phyloP scores from a whole-genome alignment of 2,888 invertebrate species.

The Tipula unca region DNA sequence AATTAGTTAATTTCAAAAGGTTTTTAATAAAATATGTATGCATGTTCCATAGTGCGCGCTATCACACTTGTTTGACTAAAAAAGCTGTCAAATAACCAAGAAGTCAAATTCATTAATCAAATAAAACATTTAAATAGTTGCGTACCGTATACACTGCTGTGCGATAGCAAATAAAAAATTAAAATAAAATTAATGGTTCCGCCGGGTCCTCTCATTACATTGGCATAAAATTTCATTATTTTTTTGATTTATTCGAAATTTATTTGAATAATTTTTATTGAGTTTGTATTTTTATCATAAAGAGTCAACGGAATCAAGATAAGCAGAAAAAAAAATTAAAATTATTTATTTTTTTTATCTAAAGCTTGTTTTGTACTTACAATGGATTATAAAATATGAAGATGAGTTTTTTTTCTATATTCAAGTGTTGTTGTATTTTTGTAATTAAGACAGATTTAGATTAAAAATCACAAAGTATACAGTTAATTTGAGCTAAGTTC shows the following conservation, averaged over 20 bases:
- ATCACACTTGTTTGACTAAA: background rate
- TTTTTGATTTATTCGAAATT: background rate
- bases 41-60: background rate
- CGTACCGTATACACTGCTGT: background rate
- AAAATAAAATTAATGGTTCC: slow-evolving; percentile 1
- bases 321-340: background rate
- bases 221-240: background rate
- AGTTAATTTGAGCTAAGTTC: background rate
- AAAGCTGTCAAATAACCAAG: background rate
- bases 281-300: background rate
- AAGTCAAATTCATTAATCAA: background rate
- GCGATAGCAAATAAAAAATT: background rate
- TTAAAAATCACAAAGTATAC: background rate
- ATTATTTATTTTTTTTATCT: background rate
- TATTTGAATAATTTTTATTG: background rate
- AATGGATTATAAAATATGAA: background rate
- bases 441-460: background rate
- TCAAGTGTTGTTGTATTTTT: background rate
- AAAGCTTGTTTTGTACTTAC: background rate
- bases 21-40: too few relatives aligned
- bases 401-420: background rate
- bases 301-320: background rate
- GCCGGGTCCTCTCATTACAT: background rate
- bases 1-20: too few relatives aligned
- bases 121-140: background rate